Base-by-base conservation (phyloP, 1,140 invertebrate genomes). In the Orchestia grillus region DNA sequence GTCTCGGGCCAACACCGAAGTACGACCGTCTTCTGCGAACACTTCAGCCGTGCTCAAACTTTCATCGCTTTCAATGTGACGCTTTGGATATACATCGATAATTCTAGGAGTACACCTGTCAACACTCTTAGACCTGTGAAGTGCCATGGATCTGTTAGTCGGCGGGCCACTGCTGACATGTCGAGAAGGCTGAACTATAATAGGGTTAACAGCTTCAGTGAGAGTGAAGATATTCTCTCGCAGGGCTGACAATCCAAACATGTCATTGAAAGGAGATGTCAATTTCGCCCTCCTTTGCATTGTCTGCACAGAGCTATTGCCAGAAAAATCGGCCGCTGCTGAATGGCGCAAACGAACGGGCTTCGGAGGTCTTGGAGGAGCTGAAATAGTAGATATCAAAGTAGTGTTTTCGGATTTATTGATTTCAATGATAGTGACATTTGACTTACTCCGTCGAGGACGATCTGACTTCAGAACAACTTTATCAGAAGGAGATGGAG, bases 391-490 rank as follows among this genome's bases (percentile, higher is more conserved):
- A 40, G 44, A 47, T 87, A 94, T 94, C 41, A 94, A 44, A 11
- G 92, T 94, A 94, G 92, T 94, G 40, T 94, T 91, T 23, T 96
- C 96, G 44, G 94, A 95, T 44, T 96, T 97, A 45, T 97, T 97
- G 44, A 97, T 96, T 87, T 97, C 96, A 43, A 97, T 97, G 40
- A 97, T 96, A 44, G 96, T 97, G 40, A 97, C 96, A 43, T 97
- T 97, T n/a, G 96, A 57, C 62, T 96, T 96, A 41, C 62, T 44
- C 87, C 91, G 44, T 28, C 96, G 23, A 44, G 95, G 92, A 11
- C 41, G 28, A 95, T 95, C 87, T 95, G 96, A 23, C 57, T 96
- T 94, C 87, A 96, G 44, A 94, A 44, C 41, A 8, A 40, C 44
- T n/a, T 87, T 96, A n/a, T 96, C 96, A 44, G 96, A 97, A 23